These are phyloP conservation scores for Micropoecilia bifurca DNA, from an alignment of 2,797 vertebrate genomes.

Conservation along the genomic window DNA sequence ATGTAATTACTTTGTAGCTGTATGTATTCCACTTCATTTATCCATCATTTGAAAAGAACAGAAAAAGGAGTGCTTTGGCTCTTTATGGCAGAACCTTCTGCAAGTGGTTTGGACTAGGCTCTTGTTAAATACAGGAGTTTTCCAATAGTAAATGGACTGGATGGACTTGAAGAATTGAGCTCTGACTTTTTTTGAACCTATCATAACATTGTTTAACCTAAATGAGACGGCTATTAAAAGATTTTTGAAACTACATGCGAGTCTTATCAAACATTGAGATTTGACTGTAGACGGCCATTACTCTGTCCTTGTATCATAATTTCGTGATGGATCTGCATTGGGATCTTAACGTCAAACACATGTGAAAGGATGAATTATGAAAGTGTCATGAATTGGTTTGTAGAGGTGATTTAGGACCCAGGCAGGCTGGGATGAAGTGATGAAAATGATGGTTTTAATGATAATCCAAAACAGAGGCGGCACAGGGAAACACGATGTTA, in stretches of 20 bases:
- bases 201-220: slow-evolving; percentile 78
- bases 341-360: not conserved
- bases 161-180: slow-evolving; percentile 56
- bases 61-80: slow-evolving; percentile 49
- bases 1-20: no score
- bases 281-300: slow-evolving; percentile 4
- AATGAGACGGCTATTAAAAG: slow-evolving; percentile 25
- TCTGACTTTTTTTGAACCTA: slow-evolving; percentile 70
- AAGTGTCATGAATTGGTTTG: no score
- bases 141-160: slow-evolving; percentile 58
- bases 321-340: slow-evolving; percentile 3
- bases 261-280: slow-evolving; percentile 49
- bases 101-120: slow-evolving; percentile 49
- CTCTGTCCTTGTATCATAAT: not conserved
- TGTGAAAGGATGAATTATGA: not conserved
- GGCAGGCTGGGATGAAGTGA: no score
- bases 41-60: slow-evolving; percentile 51
- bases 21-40: slow-evolving; percentile 53
- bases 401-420: no score
- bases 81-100: slow-evolving; percentile 42
- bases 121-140: slow-evolving; percentile 48
- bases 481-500: no score
- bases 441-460: no score
- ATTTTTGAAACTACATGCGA: slow-evolving; percentile 74
- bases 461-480: no score